Percentiles rank a stretch among this genome's conserved stretches.
phyloP scores from a whole-genome alignment of 2,888 invertebrate species.

The Acanthoscelides obtectus region DNA sequence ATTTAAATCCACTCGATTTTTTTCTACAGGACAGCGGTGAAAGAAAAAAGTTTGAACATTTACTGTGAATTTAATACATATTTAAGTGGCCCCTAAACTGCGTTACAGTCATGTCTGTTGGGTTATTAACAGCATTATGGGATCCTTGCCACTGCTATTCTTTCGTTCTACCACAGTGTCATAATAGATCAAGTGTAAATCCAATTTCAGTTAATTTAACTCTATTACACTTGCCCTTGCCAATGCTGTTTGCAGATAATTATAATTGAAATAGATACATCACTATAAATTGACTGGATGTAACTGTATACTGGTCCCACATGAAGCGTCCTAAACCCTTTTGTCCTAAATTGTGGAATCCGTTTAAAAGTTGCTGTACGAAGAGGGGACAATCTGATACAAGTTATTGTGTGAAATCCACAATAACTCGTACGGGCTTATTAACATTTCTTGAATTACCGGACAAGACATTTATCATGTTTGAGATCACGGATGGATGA shows the following conservation, averaged over 20 bases:
- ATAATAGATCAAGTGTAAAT: not conserved
- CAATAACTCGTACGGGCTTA: not conserved
- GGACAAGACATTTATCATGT: too few relatives aligned
- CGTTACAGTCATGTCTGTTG: too few relatives aligned
- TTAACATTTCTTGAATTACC: too few relatives aligned
- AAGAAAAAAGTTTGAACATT: too few relatives aligned
- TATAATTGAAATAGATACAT: not conserved
- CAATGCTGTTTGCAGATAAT: not conserved
- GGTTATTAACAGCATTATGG: too few relatives aligned
- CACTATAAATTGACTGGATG: not conserved
- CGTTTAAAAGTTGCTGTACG: not conserved
- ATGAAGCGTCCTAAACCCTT: not conserved
- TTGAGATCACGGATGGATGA: too few relatives aligned
- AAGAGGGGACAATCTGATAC: not conserved
- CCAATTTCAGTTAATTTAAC: not conserved
- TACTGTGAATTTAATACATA: too few relatives aligned
- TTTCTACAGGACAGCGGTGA: too few relatives aligned
- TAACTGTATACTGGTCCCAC: not conserved
- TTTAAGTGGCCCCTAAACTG: too few relatives aligned
- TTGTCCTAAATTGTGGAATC: not conserved
- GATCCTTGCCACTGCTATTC: too few relatives aligned
- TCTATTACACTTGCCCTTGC: not conserved
- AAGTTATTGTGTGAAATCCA: not conserved
- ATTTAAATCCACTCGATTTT: too few relatives aligned
- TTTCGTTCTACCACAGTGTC: too few relatives aligned